These are phyloP conservation scores for Unio delphinus DNA, from an alignment of 2,888 invertebrate genomes.

Conservation along the genomic window DNA sequence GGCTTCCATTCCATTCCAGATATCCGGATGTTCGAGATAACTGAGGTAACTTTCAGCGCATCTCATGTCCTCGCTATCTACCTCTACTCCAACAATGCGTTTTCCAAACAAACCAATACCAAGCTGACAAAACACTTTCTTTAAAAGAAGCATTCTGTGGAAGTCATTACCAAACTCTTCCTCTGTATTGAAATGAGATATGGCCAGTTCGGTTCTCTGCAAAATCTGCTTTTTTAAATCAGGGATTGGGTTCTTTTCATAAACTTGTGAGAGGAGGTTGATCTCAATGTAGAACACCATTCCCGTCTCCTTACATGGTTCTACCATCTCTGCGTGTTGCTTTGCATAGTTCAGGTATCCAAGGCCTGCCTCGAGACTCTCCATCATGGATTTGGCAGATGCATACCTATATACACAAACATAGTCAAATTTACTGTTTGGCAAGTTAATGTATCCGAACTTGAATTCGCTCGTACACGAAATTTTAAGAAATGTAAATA, in stretches of 20 bases:
- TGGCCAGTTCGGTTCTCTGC: constrained; percentile 19
- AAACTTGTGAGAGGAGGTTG: constrained; percentile 30
- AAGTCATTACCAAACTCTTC: constrained; percentile 32
- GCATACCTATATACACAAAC: constrained; percentile 12
- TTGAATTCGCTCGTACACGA: too few relatives aligned
- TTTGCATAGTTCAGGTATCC: constrained; percentile 25
- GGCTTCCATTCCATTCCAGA: constrained; percentile 23
- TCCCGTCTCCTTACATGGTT: constrained; percentile 33
- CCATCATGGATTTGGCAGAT: constrained; percentile 12
- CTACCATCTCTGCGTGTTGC: constrained; percentile 19
- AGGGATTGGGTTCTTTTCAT: constrained; percentile 13
- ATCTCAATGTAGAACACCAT: constrained; percentile 37
- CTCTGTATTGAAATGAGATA: constrained; percentile 31
- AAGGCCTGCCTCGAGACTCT: constrained; percentile 18
- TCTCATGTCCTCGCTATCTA: constrained; percentile 14
- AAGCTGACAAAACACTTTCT: constrained; percentile 32
- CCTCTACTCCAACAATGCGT: constrained; percentile 11
- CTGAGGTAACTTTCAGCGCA: constrained; percentile 20
- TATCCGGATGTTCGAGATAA: constrained; percentile 17
- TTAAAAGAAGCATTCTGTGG: constrained; percentile 31
- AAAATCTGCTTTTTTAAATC: constrained; percentile 22
- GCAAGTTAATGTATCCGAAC: too few relatives aligned
- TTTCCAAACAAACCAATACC: constrained; percentile 31
- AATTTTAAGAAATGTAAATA: too few relatives aligned
- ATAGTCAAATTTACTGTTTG: neutral